Conservation (phyloP, 1,140 invertebrate species). For the Bicyclus anynana region DNA sequence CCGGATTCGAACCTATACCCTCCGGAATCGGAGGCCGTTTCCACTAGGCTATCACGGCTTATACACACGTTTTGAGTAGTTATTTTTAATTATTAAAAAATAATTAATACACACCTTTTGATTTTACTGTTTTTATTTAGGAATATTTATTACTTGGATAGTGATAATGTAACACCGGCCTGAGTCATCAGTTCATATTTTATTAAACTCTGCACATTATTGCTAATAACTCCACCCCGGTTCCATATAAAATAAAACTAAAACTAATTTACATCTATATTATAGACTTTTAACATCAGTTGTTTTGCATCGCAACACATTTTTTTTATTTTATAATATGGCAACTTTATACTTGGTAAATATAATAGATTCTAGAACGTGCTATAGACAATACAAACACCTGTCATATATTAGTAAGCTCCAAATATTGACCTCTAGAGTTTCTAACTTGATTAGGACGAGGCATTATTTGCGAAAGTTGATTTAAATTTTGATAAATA, state of each 20-base stretch:
- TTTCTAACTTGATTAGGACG: no score
- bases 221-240: constrained; percentile 10
- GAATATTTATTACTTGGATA: constrained; percentile 32
- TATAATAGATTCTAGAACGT: not conserved
- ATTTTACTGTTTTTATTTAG: constrained; percentile 26
- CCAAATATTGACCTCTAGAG: no score
- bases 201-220: constrained; percentile 14
- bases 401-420: not conserved
- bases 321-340: constrained; percentile 12
- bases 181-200: constrained; percentile 16
- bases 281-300: constrained; percentile 15
- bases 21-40: no score
- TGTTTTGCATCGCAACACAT: constrained; percentile 15
- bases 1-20: no score
- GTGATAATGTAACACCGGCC: constrained; percentile 29
- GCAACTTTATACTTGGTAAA: constrained; percentile 18
- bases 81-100: no score
- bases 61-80: no score
- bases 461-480: no score
- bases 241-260: constrained; percentile 26
- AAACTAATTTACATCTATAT: constrained; percentile 28
- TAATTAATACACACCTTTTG: not conserved
- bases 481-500: no score
- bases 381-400: constrained; percentile 1
- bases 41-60: no score